Evolutionary conservation across 2,113 vertebrate genomes (phyloP), one percentile per base, ranked within the genome.

Genomic region (Psilopsiagon aurifrons): DNA sequence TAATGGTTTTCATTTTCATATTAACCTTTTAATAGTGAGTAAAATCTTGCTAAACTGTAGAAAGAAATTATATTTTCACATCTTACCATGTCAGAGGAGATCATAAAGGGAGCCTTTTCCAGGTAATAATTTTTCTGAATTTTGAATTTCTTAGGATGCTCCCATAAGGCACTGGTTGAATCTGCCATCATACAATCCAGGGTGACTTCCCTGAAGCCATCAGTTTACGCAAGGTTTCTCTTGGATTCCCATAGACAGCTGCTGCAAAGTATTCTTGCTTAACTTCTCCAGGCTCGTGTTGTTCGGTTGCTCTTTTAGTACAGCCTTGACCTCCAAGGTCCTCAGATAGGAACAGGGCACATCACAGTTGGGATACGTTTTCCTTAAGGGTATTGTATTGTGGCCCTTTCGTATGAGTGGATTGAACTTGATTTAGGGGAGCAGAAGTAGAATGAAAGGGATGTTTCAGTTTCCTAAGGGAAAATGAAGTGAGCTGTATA

Each of bases 391-490:
- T 88, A 90, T 91, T 92, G 73, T 84, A 64, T 85, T 86, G 63
- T 85, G 89, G 52, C 70, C 84, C 67, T 93, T 94, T 95, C 86
- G n/a, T 95, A 84, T 60, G 85, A 95, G 68, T 80, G 67, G 68
- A 74, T 95, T 95, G 84, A 91, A 90, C 91, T 88, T 97, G 88
- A 97, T 95, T 96, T 92, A 86, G 71, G 55, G 59, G 84, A 86
- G 76, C 75, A 59, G 59, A 47, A 95, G 78, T 59, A 49, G 92
- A 96, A 94, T 93, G 70, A 94, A 97, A 96, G 84, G 60, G 76
- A 96, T 95, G 47, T 86, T 94, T 88, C 63, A 13, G 39, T 95
- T 95, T 97, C 95, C 94, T 90, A 86, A 94, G 90, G 93, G 93
- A 94, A 92, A 91, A 95, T 86, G 47, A 86, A 97, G 84, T 85